phyloP scores from a whole-genome alignment of 1,140 invertebrate species.

The Rhagoletis pomonella region DNA sequence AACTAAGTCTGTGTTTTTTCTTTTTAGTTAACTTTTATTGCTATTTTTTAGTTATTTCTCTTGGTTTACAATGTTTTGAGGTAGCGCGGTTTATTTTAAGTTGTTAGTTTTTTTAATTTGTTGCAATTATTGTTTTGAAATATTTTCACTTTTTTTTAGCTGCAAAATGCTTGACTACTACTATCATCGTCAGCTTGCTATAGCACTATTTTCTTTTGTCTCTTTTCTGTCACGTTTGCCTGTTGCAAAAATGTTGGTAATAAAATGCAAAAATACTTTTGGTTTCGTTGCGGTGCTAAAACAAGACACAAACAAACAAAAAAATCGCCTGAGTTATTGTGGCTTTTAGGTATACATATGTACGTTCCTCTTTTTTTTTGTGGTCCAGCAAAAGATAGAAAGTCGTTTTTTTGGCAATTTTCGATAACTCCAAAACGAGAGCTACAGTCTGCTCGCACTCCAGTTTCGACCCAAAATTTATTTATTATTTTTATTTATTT shows the following conservation, averaged over 20 bases:
- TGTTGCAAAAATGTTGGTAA: background rate
- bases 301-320: background rate
- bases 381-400: background rate
- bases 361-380: background rate
- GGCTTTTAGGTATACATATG: background rate
- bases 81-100: background rate
- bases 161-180: background rate
- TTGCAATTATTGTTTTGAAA: background rate
- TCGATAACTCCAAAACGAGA: too few species aligned
- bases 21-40: background rate
- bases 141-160: background rate
- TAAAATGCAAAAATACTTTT: conserved; percentile 8
- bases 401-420: background rate
- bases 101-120: background rate
- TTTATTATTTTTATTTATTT: background rate
- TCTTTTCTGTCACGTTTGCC: background rate
- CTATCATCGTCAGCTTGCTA: background rate
- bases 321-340: background rate
- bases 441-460: too few species aligned
- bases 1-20: too few species aligned
- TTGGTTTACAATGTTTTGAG: background rate
- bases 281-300: background rate
- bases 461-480: too few species aligned
- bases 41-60: background rate
- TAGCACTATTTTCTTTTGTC: background rate